Evolutionary conservation across 2,888 invertebrate genomes (phyloP).

Genomic region (Drosophila acutilabella): DNA sequence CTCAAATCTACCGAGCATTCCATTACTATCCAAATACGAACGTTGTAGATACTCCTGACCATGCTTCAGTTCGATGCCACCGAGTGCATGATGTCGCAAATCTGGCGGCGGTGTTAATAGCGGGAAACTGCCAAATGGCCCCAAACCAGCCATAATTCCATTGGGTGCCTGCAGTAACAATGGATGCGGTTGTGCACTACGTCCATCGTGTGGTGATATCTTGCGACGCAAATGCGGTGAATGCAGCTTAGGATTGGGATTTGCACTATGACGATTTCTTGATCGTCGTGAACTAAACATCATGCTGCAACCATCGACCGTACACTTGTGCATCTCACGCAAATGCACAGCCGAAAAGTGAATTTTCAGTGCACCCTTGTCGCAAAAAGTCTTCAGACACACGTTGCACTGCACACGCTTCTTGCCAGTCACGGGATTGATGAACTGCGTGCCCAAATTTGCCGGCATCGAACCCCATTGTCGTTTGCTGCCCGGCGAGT

Average conservation of each 20-base stretch:
- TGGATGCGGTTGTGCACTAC: slow-evolving; percentile 94
- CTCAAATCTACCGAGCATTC: slow-evolving; percentile 86
- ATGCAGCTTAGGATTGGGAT: slow-evolving; percentile 99
- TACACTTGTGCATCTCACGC: slow-evolving; percentile 99
- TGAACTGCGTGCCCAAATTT: slow-evolving; percentile 94
- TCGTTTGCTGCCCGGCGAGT: slow-evolving; percentile 88
- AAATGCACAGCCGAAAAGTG: slow-evolving; percentile 99
- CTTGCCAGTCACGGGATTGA: slow-evolving; percentile 97
- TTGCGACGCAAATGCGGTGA: slow-evolving; percentile 97
- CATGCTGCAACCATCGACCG: slow-evolving; percentile 99
- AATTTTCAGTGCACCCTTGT: slow-evolving; percentile 99
- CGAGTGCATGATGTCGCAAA: slow-evolving; percentile 83
- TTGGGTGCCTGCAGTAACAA: slow-evolving; percentile 90
- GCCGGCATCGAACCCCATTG: slow-evolving; percentile 93
- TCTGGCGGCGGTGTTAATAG: slow-evolving; percentile 88
- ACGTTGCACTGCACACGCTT: slow-evolving; percentile 99
- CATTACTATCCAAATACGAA: slow-evolving; percentile 85
- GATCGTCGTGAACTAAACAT: slow-evolving; percentile 99
- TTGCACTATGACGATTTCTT: slow-evolving; percentile 98
- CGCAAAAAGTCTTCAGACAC: slow-evolving; percentile 99
- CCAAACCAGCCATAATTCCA: slow-evolving; percentile 87
- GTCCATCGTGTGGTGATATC: slow-evolving; percentile 96
- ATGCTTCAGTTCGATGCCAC: slow-evolving; percentile 88
- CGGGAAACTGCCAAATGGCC: slow-evolving; percentile 92
- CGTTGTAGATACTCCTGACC: slow-evolving; percentile 87